Evolutionary conservation across 2,888 invertebrate genomes (phyloP), one percentile per base, ranked within the genome.

Genomic region (Congeria kusceri): DNA sequence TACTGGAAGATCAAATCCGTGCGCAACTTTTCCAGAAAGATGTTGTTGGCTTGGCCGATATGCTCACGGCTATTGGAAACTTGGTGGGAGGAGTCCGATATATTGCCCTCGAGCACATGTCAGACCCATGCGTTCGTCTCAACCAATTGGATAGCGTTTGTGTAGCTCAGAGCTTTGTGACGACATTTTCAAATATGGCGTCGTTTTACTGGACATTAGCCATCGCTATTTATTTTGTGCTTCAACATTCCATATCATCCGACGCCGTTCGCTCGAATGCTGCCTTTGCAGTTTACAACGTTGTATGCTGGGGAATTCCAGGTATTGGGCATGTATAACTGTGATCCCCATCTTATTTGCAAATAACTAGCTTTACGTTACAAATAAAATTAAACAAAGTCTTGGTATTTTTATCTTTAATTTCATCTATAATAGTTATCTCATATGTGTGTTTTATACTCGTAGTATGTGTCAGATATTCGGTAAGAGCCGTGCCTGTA

Each of bases 201-300:
- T 85, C 85, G 13, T 83, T 78, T 65, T 77, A 71, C 46, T 79
- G 81, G 80, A 83, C 82, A 0, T 20, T 68, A 3, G 62, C 80
- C 0, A 85, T 82, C 57, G 80, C 74, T n/a, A 15, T 77, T 3
- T 76, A 85, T 32, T 53, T 84, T 5, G 65, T 69, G 11, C 20
- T 73, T n/a, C 63, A 57, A 23, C 58, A 61, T 18, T 9, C 46
- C 5, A 15, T n/a, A 11, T 20, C 47, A 25, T 56, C 71, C 56
- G 25, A 44, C 28, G 64, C 28, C 27, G 63, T 29, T 20, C 63
- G 63, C 1, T 62, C 56, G n/a, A 39, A 56, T 9, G 2, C 13
- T 1, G 44, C 63, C 65, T 23, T 70, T 44, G 1, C 59, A 18
- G 70, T 27, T 9, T 70, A 68, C 27, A 63, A 70, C 23, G 28